Evolutionary conservation across 1,140 invertebrate genomes (phyloP).

Genomic region (Euwallacea fornicatus): DNA sequence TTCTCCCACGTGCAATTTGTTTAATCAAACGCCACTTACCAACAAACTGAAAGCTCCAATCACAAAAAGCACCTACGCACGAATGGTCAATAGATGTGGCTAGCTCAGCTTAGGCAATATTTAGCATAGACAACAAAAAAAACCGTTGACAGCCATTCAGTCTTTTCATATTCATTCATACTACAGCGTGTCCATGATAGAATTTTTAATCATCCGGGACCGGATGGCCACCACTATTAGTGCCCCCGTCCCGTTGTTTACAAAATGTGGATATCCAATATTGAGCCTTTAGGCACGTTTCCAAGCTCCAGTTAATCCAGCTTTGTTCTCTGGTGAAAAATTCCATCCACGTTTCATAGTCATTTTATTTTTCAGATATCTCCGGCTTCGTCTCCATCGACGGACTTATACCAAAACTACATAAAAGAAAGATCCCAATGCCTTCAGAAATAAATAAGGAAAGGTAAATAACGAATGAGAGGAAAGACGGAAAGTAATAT

Average conservation of each 20-base stretch:
- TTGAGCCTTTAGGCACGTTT: too few species aligned
- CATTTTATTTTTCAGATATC: too few species aligned
- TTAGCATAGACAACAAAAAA: conserved; percentile 14
- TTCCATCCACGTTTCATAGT: too few species aligned
- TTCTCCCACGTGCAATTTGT: background rate
- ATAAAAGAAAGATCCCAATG: background rate
- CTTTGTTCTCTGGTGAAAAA: background rate
- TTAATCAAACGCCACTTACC: conserved; percentile 12
- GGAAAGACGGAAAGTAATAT: conserved; percentile 14
- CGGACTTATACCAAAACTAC: background rate
- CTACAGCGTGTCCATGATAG: conserved; percentile 24
- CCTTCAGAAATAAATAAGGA: background rate
- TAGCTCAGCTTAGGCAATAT: conserved; percentile 7
- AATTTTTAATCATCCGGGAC: conserved; percentile 32
- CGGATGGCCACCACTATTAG: conserved; percentile 1
- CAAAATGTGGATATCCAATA: too few species aligned
- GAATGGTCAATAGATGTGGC: conserved; percentile 15
- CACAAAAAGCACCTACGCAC: conserved; percentile 23
- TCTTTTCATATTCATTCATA: background rate
- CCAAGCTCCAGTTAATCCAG: too few species aligned
- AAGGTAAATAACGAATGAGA: conserved; percentile 9
- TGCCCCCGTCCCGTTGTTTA: too few species aligned
- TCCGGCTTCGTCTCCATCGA: too few species aligned
- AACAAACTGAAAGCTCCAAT: conserved; percentile 2
- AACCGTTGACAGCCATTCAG: background rate